Conservation (phyloP, 2,888 invertebrate species). For the Chloroclystis v-ata region DNA sequence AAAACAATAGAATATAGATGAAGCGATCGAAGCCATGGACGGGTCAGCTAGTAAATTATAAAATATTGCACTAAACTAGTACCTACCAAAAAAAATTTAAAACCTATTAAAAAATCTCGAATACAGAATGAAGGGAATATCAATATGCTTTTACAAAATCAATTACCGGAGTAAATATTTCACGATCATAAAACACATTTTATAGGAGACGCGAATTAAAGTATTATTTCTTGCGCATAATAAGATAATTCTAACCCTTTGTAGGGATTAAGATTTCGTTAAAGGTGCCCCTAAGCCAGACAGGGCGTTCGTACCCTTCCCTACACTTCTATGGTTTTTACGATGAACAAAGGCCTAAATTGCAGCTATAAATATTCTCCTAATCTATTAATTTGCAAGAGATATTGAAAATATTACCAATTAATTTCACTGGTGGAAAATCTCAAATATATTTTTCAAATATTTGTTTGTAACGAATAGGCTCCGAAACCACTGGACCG, state of each 20-base stretch:
- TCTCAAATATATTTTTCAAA: no score
- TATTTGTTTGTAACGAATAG: no score
- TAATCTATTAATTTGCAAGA: constrained; percentile 15
- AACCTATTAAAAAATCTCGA: no score
- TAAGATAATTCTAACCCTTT: constrained; percentile 78
- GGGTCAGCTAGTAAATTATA: no score
- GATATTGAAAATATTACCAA: constrained; percentile 2
- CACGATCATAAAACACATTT: constrained; percentile 39
- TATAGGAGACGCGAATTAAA: constrained; percentile 59
- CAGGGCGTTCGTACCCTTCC: constrained; percentile 57
- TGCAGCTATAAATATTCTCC: constrained; percentile 13
- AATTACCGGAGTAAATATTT: constrained; percentile 2
- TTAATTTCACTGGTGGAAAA: no score
- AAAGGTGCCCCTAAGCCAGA: constrained; percentile 70
- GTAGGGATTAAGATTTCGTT: constrained; percentile 78
- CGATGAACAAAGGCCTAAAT: constrained; percentile 44
- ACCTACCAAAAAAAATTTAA: no score
- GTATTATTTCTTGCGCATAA: constrained; percentile 73
- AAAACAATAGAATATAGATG: no score
- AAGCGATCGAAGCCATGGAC: no score
- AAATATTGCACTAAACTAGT: no score
- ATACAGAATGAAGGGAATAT: no score
- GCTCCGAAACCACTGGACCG: not conserved
- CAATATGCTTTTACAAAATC: no score
- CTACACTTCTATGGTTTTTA: constrained; percentile 70